phyloP scores from a whole-genome alignment of 2,797 vertebrate genomes.

The Acanthiza pusilla region DNA sequence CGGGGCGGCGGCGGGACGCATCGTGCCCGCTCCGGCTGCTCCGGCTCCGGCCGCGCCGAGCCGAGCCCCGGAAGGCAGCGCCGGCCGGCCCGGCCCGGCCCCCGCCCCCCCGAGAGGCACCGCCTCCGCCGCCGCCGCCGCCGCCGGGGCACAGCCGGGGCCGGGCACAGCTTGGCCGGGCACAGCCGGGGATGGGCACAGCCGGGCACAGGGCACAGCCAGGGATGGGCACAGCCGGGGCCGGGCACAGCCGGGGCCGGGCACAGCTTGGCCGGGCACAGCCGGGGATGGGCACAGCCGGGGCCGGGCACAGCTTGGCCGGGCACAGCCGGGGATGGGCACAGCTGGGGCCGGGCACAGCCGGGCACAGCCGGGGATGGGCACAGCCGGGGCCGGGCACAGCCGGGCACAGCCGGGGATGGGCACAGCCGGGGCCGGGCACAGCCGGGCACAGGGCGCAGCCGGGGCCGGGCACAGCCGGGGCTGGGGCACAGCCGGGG shows the following conservation, averaged over 20 bases:
- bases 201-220: not conserved
- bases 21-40: not conserved
- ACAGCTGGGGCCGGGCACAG: too few relatives aligned
- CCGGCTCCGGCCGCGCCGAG: not conserved
- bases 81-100: not conserved
- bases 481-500: not conserved
- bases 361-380: too few relatives aligned
- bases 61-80: not conserved
- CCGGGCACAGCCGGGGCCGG: not conserved
- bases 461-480: too few relatives aligned
- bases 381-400: too few relatives aligned
- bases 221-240: too few relatives aligned
- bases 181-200: not conserved
- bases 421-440: not conserved
- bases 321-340: too few relatives aligned
- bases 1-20: not conserved
- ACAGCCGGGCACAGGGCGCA: too few relatives aligned
- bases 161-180: too few relatives aligned
- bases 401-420: not conserved
- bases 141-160: not conserved
- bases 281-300: too few relatives aligned
- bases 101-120: not conserved
- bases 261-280: too few relatives aligned
- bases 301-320: too few relatives aligned
- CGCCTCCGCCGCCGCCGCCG: not conserved